phyloP scores from a whole-genome alignment of 1,140 invertebrate species.

The Drosophila paulistorum region DNA sequence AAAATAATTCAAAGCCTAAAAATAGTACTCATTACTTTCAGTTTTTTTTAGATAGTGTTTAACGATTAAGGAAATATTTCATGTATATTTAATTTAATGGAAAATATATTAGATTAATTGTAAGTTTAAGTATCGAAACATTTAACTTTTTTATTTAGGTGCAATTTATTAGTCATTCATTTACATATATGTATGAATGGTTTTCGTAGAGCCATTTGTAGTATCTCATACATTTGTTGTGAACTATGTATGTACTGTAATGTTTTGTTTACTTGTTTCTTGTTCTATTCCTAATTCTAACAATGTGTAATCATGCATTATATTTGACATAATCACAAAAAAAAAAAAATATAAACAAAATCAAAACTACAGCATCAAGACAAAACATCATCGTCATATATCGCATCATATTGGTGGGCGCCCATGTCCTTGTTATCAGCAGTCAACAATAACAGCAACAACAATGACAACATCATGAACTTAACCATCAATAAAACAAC shows the following conservation, averaged over 20 bases:
- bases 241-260: constrained; percentile 24
- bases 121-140: too few relatives aligned
- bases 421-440: constrained; percentile 53
- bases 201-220: not conserved
- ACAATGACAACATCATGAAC: constrained; percentile 32
- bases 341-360: constrained; percentile 5
- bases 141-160: too few relatives aligned
- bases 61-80: too few relatives aligned
- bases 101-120: too few relatives aligned
- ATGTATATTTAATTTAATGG: too few relatives aligned
- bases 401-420: constrained; percentile 72
- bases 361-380: constrained; percentile 56
- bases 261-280: constrained; percentile 58
- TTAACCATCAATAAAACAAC: not conserved
- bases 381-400: constrained; percentile 66
- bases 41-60: too few relatives aligned
- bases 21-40: too few relatives aligned
- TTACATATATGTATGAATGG: too few relatives aligned
- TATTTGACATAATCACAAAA: constrained; percentile 12
- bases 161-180: too few relatives aligned
- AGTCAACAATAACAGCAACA: constrained; percentile 38
- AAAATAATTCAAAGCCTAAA: too few relatives aligned
- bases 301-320: constrained; percentile 18
- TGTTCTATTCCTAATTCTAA: constrained; percentile 37
- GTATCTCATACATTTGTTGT: constrained; percentile 3